phyloP scores from a whole-genome alignment of 2,113 vertebrate genomes.

The Larimichthys polyactis region DNA sequence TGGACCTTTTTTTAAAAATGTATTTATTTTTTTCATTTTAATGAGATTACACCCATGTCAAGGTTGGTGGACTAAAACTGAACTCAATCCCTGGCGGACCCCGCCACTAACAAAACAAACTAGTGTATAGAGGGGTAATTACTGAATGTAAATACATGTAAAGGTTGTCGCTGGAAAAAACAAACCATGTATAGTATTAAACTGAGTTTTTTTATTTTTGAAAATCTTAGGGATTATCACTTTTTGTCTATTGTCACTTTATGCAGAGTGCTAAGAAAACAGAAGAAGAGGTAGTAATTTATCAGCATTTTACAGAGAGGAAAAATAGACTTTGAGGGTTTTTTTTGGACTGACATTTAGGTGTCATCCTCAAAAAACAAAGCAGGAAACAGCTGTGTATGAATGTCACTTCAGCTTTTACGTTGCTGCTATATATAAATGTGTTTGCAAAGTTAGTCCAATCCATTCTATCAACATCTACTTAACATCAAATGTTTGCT shows the following conservation, averaged over 20 bases:
- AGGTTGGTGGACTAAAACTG: too few species aligned
- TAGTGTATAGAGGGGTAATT: too few species aligned
- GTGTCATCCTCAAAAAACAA: conserved; percentile 3
- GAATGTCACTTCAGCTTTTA: conserved; percentile 1
- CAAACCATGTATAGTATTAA: neutral
- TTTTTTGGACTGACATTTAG: conserved; percentile 22
- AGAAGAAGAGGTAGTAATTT: neutral
- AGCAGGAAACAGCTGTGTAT: neutral
- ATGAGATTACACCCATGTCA: neutral
- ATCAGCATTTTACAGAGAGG: neutral
- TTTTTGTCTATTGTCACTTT: neutral
- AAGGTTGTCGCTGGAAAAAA: neutral
- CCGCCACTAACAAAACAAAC: too few species aligned
- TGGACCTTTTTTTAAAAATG: too few species aligned
- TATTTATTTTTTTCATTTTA: neutral
- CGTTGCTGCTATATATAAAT: conserved; percentile 28
- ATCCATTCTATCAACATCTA: conserved; percentile 7
- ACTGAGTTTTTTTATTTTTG: neutral
- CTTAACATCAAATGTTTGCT: conserved; percentile 47
- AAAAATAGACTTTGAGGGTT: neutral
- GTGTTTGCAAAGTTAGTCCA: conserved; percentile 22
- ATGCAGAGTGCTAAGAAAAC: neutral
- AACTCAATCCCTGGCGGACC: neutral
- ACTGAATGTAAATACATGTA: neutral
- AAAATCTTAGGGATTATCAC: neutral